Conservation (phyloP, 2,113 vertebrate species). For the Heterotilapia buettikoferi region DNA sequence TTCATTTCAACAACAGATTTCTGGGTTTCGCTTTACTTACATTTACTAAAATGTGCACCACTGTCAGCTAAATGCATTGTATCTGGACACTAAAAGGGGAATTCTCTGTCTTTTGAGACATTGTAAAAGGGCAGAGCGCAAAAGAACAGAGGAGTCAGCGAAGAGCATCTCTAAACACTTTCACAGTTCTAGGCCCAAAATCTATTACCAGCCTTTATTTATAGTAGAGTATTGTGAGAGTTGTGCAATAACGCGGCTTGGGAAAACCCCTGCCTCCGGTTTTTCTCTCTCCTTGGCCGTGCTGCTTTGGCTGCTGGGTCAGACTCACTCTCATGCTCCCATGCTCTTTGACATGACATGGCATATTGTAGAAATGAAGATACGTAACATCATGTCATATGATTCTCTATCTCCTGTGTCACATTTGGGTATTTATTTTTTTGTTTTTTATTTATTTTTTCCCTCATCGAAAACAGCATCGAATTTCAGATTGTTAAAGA, state of each 20-base stretch:
- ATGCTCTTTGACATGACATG: constrained; percentile 69
- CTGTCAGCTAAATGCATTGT: background rate
- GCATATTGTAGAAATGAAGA: constrained; percentile 27
- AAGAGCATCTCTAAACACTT: background rate
- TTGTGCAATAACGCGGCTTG: constrained; percentile 19
- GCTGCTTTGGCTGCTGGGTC: constrained; percentile 47
- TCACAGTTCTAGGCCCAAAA: background rate
- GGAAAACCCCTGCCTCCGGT: constrained; percentile 60
- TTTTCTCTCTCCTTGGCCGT: constrained; percentile 25
- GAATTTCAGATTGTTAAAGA: background rate
- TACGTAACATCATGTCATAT: constrained; percentile 4
- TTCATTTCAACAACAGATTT: background rate
- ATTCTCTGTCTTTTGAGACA: background rate
- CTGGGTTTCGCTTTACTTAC: background rate
- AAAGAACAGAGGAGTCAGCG: background rate
- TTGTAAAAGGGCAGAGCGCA: background rate
- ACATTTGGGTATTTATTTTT: background rate
- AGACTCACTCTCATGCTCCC: constrained; percentile 62
- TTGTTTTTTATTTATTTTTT: background rate
- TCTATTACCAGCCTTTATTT: constrained; percentile 31
- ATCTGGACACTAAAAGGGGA: background rate
- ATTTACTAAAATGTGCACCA: background rate
- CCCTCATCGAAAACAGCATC: background rate
- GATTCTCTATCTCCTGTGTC: constrained; percentile 5
- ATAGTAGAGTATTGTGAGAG: constrained; percentile 49